Base-by-base conservation (phyloP, 2,888 invertebrate genomes). In the Chymomyza procnemis region DNA sequence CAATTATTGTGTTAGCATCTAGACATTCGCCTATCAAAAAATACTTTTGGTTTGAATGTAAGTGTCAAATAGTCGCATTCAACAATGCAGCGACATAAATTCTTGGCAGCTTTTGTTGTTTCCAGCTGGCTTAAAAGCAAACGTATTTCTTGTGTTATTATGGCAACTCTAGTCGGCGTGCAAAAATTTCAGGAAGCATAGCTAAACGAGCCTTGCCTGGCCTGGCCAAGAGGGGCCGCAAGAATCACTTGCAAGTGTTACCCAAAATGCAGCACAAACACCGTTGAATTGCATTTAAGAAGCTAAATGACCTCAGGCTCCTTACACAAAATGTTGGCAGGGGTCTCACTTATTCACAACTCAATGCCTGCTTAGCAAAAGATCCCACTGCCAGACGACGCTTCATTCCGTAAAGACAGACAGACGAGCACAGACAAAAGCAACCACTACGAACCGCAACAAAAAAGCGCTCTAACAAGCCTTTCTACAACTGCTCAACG, bases 281-380 rank as follows among this genome's bases (percentile, higher is more conserved):
- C 82, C 73, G 85, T 75, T 74, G 80, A 78, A 84, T 79, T 80
- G 78, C 80, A 80, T 84, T 88, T 78, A 87, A 89, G 88, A 85
- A 88, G 88, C 88, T 75, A 88, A 85, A 85, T 88, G 88, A 87
- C 89, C 88, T 76, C 62, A 64, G 84, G 89, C 78, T 63, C 72
- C 64, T 67, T n/a, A 16, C 54, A 12, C 61, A 64, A 34, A 57
- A 22, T 60, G 56, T 48, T 60, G 6, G 18, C 41, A 54, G 50
- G 63, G 64, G 58, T 58, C 46, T 41, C 67, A 66, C 55, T 77
- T 76, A 67, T 74, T 76, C 82, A 83, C 87, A 87, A 83, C 83
- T 87, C 86, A 85, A 83, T 87, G 83, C 75, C 85, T 83, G 69
- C 65, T 78, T 75, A 71, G 74, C 69, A 55, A 55, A 4, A 60